Percentiles rank a stretch among this genome's conserved stretches.
Conservation (phyloP, 2,888 invertebrate genomes). For the Entomobrya multifasciata region DNA sequence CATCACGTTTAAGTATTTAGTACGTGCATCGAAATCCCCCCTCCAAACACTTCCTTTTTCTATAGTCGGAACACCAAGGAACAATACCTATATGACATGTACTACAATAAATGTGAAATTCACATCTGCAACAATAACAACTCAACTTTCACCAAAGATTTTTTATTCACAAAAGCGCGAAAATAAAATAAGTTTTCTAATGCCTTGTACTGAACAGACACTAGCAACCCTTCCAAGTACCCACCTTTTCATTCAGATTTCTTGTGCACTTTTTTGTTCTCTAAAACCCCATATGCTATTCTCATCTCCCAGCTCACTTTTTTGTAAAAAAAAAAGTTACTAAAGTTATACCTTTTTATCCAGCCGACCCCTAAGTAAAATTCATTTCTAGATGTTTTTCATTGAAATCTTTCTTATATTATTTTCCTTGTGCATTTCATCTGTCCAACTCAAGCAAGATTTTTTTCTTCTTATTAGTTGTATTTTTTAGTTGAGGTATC, state of each 20-base stretch:
- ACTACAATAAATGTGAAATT: too few relatives aligned
- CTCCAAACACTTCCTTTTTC: conserved; percentile 1
- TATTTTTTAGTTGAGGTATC: not conserved
- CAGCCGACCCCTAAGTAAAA: not conserved
- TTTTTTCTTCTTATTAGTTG: not conserved
- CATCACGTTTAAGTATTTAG: not conserved
- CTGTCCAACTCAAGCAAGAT: not conserved
- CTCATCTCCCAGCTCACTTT: too few relatives aligned
- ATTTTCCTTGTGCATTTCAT: not conserved
- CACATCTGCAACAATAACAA: not conserved
- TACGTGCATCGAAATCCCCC: not conserved
- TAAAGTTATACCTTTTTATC: not conserved
- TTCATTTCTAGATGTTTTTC: not conserved
- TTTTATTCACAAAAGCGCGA: not conserved
- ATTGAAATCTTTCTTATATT: too few relatives aligned
- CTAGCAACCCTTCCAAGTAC: conserved; percentile 2
- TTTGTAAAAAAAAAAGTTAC: conserved; percentile 11
- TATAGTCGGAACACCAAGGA: not conserved
- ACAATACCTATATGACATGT: not conserved
- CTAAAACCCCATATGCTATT: not conserved
- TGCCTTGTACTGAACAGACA: not conserved
- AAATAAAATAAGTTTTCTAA: conserved; percentile 10
- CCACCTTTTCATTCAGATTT: not conserved
- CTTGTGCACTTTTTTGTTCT: too few relatives aligned
- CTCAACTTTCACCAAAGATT: not conserved